Evolutionary conservation across 2,888 invertebrate genomes (phyloP).

Genomic region (Nesidiocoris tenuis): DNA sequence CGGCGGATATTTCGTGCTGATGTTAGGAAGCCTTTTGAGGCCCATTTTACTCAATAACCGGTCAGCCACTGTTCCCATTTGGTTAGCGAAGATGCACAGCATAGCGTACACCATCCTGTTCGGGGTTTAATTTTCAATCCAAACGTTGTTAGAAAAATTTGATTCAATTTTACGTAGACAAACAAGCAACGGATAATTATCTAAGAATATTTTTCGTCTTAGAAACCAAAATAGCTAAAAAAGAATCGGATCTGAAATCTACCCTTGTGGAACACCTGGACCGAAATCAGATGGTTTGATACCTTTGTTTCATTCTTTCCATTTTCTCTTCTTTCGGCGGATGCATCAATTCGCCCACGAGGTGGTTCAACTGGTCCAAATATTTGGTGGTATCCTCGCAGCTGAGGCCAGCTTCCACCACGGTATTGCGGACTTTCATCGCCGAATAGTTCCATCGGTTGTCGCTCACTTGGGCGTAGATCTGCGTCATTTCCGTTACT

Average conservation of each 20-base stretch:
- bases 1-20: conserved; percentile 32
- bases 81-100: conserved; percentile 32
- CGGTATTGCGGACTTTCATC: conserved; percentile 20
- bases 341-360: conserved; percentile 27
- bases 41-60: conserved; percentile 20
- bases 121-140: too few species aligned
- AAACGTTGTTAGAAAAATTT: too few species aligned
- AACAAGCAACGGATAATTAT: too few species aligned
- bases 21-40: conserved; percentile 5
- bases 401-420: conserved; percentile 14
- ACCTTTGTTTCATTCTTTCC: conserved; percentile 35
- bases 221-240: too few species aligned
- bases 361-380: conserved; percentile 26
- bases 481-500: conserved; percentile 27
- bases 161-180: too few species aligned
- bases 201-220: too few species aligned
- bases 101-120: conserved; percentile 34
- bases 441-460: conserved; percentile 36
- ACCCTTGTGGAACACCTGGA: too few species aligned
- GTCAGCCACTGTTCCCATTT: conserved; percentile 34
- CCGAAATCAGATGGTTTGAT: too few species aligned
- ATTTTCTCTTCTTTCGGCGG: conserved; percentile 35
- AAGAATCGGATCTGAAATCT: too few species aligned
- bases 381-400: conserved; percentile 28
- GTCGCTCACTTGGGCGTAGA: conserved; percentile 12